phyloP scores from a whole-genome alignment of 2,113 vertebrate genomes.

The Ctenodactylus gundi region DNA sequence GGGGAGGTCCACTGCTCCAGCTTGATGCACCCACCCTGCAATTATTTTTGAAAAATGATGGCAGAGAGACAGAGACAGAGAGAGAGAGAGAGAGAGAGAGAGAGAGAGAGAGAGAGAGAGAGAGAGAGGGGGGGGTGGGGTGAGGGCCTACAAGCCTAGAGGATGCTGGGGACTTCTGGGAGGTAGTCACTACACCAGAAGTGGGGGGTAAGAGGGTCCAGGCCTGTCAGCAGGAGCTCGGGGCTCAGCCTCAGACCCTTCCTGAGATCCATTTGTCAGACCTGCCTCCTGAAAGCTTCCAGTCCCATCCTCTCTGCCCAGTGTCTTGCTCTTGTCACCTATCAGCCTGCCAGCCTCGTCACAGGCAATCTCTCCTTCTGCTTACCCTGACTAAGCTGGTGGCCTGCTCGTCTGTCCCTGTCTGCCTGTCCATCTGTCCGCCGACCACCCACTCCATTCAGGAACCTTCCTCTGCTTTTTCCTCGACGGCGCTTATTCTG shows the following conservation, averaged over 20 bases:
- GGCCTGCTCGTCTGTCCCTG: neutral
- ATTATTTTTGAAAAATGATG: conserved; percentile 48
- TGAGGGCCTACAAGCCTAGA: neutral
- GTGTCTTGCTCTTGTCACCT: neutral
- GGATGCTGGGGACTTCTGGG: neutral
- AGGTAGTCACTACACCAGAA: fast-evolving
- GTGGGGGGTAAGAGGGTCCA: too few species aligned
- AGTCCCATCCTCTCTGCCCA: too few species aligned
- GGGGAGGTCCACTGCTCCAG: neutral
- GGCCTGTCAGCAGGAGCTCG: neutral
- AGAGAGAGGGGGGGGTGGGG: too few species aligned
- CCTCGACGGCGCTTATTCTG: neutral
- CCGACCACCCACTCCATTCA: too few species aligned
- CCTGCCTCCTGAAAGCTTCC: neutral
- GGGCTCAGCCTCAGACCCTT: neutral
- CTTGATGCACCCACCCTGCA: neutral
- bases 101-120: neutral
- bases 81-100: neutral
- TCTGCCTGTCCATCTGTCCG: neutral
- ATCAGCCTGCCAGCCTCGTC: neutral
- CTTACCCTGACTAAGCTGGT: neutral
- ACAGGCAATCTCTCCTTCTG: neutral
- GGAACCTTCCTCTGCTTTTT: neutral
- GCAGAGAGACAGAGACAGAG: neutral
- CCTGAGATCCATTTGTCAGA: neutral